These are phyloP conservation scores for Achatina immaculata DNA, from an alignment of 1,140 invertebrate species.

Conservation along the genomic window DNA sequence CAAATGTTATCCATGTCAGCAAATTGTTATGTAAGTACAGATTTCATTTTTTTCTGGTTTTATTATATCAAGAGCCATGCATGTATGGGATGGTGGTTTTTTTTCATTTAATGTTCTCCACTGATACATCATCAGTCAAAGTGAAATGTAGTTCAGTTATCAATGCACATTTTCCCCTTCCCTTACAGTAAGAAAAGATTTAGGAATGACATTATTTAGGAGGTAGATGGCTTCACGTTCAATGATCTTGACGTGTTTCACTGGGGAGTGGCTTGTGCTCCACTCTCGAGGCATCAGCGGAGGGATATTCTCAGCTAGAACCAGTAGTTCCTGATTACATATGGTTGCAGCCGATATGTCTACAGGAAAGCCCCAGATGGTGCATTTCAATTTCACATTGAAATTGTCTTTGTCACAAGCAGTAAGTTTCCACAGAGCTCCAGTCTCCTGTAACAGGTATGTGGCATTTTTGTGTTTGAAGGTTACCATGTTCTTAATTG, in stretches of 20 bases:
- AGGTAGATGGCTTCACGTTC: background rate
- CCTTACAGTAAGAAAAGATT: background rate
- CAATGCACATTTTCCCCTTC: no score
- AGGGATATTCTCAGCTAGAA: background rate
- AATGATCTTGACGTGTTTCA: background rate
- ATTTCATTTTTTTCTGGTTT: no score
- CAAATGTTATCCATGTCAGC: no score
- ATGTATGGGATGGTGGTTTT: no score
- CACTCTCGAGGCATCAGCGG: background rate
- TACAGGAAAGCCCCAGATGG: background rate
- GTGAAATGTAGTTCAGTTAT: no score
- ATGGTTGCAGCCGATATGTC: background rate
- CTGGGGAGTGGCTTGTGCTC: background rate
- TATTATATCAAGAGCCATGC: no score
- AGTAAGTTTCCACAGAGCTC: background rate
- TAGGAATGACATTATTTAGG: background rate
- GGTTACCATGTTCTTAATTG: background rate
- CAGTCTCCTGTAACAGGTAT: background rate
- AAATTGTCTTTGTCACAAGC: background rate
- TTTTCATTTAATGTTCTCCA: no score
- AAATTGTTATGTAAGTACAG: no score
- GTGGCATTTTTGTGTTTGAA: background rate
- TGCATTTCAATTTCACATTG: background rate
- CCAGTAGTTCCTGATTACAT: background rate
- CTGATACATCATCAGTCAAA: no score